Conservation (phyloP, 2,113 vertebrate species). For the Eonycteris spelaea region DNA sequence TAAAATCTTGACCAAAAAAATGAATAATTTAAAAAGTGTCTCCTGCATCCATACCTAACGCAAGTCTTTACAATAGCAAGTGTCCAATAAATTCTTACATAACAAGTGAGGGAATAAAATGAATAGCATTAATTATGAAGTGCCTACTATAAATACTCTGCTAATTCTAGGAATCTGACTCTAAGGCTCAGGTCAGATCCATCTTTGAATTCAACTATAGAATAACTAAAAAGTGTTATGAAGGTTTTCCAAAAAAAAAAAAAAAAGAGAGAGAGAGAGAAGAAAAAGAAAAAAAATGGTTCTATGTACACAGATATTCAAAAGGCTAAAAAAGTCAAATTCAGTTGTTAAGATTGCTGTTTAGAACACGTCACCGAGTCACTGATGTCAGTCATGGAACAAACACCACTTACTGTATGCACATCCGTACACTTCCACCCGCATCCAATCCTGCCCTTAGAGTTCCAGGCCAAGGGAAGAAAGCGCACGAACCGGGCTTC, state of each 20-base stretch:
- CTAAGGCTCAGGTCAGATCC: background rate
- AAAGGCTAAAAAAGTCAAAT: background rate
- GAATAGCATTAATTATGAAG: background rate
- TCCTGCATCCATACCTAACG: background rate
- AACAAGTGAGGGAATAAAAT: background rate
- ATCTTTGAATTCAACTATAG: background rate
- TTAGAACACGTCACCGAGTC: background rate
- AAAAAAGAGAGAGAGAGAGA: too few species aligned
- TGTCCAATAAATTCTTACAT: background rate
- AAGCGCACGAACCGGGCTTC: conserved; percentile 87
- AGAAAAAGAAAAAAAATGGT: background rate
- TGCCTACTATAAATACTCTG: background rate
- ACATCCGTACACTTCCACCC: conserved; percentile 89
- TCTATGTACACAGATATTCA: background rate
- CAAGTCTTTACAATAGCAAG: background rate
- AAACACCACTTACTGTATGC: conserved; percentile 84
- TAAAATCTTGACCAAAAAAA: background rate
- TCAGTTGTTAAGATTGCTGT: background rate
- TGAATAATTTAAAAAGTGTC: background rate
- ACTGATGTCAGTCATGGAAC: background rate
- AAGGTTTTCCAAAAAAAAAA: background rate
- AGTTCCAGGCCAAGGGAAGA: conserved; percentile 87
- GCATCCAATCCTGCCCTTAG: conserved; percentile 87
- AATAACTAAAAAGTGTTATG: background rate
- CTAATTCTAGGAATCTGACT: background rate